Conservation (phyloP, 2,888 invertebrate species). For the Hydraecia micacea region DNA sequence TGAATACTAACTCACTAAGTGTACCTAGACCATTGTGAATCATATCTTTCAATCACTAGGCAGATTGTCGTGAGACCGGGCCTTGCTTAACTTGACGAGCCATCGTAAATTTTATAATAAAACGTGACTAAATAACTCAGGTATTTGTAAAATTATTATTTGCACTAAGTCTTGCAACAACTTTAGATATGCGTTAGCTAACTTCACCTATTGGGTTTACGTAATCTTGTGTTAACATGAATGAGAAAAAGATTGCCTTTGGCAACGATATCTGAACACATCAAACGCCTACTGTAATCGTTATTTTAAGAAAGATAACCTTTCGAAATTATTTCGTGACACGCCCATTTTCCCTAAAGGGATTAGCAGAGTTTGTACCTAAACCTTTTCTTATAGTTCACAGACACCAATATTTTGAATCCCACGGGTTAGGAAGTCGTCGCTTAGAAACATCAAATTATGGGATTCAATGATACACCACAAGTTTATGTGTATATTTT, state of each 20-base stretch:
- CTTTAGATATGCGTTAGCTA: slow-evolving; percentile 19
- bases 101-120: slow-evolving; percentile 41
- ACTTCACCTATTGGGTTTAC: slow-evolving; percentile 50
- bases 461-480: neutral
- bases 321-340: slow-evolving; percentile 14
- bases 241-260: slow-evolving; percentile 30
- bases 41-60: slow-evolving; percentile 53
- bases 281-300: slow-evolving; percentile 37
- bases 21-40: slow-evolving; percentile 33
- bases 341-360: slow-evolving; percentile 5
- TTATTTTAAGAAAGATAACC: slow-evolving; percentile 13
- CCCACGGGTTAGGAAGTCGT: neutral
- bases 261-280: slow-evolving; percentile 29
- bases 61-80: slow-evolving; percentile 42
- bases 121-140: slow-evolving; percentile 51
- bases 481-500: neutral
- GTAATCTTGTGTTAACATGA: slow-evolving; percentile 45
- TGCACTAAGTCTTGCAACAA: slow-evolving; percentile 40
- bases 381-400: neutral
- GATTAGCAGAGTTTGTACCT: too few relatives aligned
- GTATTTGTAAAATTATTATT: slow-evolving; percentile 48
- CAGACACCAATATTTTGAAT: neutral
- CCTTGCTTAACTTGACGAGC: slow-evolving; percentile 26
- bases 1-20: slow-evolving; percentile 39
- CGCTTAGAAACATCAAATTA: neutral